phyloP scores from a whole-genome alignment of 53 echinoderm and acorn worm genomes.

The Holothuria scabra region DNA sequence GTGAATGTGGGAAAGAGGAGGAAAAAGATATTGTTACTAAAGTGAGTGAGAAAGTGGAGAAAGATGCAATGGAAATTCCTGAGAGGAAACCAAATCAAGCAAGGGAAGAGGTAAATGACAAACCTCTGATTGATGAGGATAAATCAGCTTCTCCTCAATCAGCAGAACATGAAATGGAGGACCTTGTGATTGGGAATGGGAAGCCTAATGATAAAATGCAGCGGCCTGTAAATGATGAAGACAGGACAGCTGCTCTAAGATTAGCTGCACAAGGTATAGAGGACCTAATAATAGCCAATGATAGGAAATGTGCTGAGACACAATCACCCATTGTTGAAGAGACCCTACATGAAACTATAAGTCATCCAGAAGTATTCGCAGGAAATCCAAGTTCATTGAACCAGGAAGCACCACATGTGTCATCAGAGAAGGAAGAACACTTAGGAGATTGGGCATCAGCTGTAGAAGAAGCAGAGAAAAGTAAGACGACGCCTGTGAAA shows the following conservation, averaged over 20 bases:
- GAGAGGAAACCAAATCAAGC: neutral
- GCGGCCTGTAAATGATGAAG: neutral
- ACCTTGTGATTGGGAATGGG: neutral
- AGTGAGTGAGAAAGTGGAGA: neutral
- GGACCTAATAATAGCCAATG: neutral
- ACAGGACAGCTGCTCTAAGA: neutral
- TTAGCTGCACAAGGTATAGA: neutral
- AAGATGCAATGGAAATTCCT: neutral
- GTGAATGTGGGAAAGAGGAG: slow-evolving; percentile 36
- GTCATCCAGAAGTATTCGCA: no score
- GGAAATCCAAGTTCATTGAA: no score
- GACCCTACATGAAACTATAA: no score
- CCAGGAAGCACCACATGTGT: no score
- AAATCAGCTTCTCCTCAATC: neutral
- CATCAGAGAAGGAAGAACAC: neutral
- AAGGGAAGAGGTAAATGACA: neutral
- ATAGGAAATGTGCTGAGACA: no score
- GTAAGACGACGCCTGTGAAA: neutral
- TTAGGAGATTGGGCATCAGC: slow-evolving; percentile 22
- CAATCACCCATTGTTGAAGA: no score
- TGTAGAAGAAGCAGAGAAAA: slow-evolving; percentile 13
- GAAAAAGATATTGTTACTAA: neutral
- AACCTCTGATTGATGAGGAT: neutral
- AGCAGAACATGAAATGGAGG: slow-evolving; percentile 5
- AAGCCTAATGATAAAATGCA: neutral